Evolutionary conservation across 2,888 invertebrate species (phyloP), one percentile per base, ranked within the genome.

Genomic region (Melinopterus prodromus): DNA sequence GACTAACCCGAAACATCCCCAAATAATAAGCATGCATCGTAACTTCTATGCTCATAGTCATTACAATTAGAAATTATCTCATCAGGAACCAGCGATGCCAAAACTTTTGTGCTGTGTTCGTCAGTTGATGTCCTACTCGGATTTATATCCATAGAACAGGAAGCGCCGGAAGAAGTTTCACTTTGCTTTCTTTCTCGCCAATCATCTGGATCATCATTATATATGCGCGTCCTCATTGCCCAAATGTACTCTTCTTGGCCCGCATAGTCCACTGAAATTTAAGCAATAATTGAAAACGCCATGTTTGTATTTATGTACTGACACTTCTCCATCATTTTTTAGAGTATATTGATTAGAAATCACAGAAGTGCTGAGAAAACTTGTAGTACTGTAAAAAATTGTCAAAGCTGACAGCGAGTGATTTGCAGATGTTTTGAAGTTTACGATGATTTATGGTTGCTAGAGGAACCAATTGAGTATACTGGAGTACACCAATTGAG

Each of bases 31-130:
- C 92, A 92, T 0, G 91, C 91, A 71, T 92, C 90, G 84, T 93
- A 93, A 77, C 88, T 88, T 83, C 92, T 89, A 0, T 91, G 89
- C 0, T 89, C 85, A 82, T 91, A 91, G 84, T 92, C 90, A 26
- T 90, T 87, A 74, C 91, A 91, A 82, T 91, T 89, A 85, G 91
- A 91, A 69, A 94, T 90, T 81, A 93, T 92, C 86, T 93, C 93
- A 83, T 94, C 93, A 0, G 93, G 93, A 12, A 93, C 92, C 89
- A 93, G 90, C 0, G 93, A 92, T 0, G 93, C 92, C 82, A 93
- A 90, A 80, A 91, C 91, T 85, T 91, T 91, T 36, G 91, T 91
- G 14, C 89, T 87, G 9, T 88, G 85, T 69, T 89, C 88, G 6
- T 84, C 83, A 2, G 6, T 82, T 77, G 74, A 7, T 35, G 2